phyloP scores from a whole-genome alignment of 92 coral and sea anemone genomes.

The Montipora capitata region DNA sequence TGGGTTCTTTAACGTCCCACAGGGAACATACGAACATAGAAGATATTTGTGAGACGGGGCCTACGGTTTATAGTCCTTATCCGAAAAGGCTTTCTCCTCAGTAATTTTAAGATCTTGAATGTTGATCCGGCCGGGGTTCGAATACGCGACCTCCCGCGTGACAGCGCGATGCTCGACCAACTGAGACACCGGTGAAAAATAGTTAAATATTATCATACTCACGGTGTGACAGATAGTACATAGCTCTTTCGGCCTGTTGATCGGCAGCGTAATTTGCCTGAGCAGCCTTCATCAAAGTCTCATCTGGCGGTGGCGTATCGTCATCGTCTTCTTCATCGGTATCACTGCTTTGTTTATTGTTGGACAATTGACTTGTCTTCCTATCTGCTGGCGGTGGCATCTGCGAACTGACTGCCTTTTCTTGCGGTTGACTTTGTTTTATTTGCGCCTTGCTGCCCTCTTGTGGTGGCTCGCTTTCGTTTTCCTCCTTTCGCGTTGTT shows the following conservation, averaged over 20 bases:
- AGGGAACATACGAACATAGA: too few relatives aligned
- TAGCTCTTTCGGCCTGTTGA: conserved; percentile 30
- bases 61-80: too few relatives aligned
- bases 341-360: conserved; percentile 9
- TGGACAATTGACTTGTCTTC: not conserved
- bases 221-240: conserved; percentile 11
- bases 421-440: not conserved
- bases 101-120: too few relatives aligned
- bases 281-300: conserved; percentile 12
- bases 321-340: not conserved
- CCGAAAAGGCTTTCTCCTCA: too few relatives aligned
- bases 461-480: not conserved
- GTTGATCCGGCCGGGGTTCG: too few relatives aligned
- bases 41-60: too few relatives aligned
- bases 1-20: too few relatives aligned
- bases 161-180: too few relatives aligned
- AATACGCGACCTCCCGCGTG: too few relatives aligned
- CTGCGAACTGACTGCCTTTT: not conserved
- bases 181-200: too few relatives aligned
- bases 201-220: not conserved
- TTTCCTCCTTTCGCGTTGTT: not conserved
- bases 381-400: conserved; percentile 12
- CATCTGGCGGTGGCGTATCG: conserved; percentile 32
- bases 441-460: not conserved
- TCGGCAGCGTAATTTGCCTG: conserved; percentile 41